Evolutionary conservation across 1,140 invertebrate genomes (phyloP), one percentile per base, ranked within the genome.

Genomic region (Fopius arisanus): DNA sequence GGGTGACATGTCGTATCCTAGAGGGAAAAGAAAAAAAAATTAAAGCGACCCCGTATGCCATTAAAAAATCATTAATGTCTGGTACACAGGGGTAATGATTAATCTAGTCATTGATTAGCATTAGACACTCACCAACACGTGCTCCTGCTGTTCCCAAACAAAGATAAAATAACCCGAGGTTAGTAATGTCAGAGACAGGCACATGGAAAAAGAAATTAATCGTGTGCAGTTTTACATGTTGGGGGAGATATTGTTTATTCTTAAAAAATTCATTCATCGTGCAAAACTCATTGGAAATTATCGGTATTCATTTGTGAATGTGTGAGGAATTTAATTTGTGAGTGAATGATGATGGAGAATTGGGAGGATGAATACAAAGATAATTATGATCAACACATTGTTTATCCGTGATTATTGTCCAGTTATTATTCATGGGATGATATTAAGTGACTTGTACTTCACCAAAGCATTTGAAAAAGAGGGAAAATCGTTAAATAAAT

Each of bases 1-100:
- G 76, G 97, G 97, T 66, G 98, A 99, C 97, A 99, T 99, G 85
- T 99, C 98, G 91, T 99, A 99, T 75, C 97, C 98, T 99, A 89
- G 79, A 67, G 76, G 82, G 81, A 80, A 67, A 79, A 28, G 68
- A 72, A 74, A 40, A 72, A 72, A 48, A 29, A 63, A 71, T 73
- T 40, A 65, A 69, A 68, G 74, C 14, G 43, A 14, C 43, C 2
- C 9, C 43, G 16, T 14, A 5, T 48, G 0, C 16, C 7, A 48
- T 48, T 63, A 26, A 70, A 59, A 19, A 48, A 62, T 62, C 21
- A 43, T 43, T 48, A 68, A 21, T 71, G 28, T 28, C 26, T 59
- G 14, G 7, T 40, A 16, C 31, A 19, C 16, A 72, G 16, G 72
- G 28, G 16, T 16, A 54, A 69, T 74, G 43, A 72, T 65, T 72